Conservation (phyloP, 92 coral and sea anemone genomes). For the Pocillopora meandrina region DNA sequence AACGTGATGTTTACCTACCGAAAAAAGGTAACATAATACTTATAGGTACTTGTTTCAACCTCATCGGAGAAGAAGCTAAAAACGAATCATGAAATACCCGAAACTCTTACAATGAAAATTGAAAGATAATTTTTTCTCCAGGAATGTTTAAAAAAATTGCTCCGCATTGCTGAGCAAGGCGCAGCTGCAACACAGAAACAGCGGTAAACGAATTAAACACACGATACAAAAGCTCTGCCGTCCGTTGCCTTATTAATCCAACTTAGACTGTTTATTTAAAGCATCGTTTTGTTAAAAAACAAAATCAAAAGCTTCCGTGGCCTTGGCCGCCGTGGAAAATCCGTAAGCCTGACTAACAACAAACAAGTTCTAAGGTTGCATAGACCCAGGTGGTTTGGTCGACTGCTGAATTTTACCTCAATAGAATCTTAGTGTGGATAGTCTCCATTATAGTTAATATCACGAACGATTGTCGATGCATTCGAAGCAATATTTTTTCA, state of each 20-base stretch:
- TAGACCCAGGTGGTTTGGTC: slow-evolving; percentile 19
- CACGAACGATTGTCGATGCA: too few species aligned
- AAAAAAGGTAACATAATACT: neutral
- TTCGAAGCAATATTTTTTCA: too few species aligned
- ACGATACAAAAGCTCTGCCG: neutral
- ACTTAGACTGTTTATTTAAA: neutral
- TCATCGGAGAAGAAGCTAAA: neutral
- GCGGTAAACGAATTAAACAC: neutral
- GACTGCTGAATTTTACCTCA: neutral
- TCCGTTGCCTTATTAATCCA: neutral
- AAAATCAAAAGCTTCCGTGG: neutral
- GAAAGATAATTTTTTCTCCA: neutral
- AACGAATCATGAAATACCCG: neutral
- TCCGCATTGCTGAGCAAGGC: neutral
- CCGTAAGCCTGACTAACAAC: neutral
- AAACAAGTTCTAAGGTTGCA: slow-evolving; percentile 11
- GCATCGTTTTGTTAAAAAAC: neutral
- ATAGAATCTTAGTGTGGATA: neutral
- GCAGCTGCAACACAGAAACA: neutral
- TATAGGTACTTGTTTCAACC: neutral
- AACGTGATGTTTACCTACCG: neutral
- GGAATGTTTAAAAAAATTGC: slow-evolving; percentile 1
- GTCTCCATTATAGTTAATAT: too few species aligned
- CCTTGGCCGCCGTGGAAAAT: slow-evolving; percentile 22
- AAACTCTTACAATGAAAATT: neutral